Evolutionary conservation across 2,113 vertebrate genomes (phyloP), one percentile per base, ranked within the genome.

Genomic region (Hypanus sabinus): DNA sequence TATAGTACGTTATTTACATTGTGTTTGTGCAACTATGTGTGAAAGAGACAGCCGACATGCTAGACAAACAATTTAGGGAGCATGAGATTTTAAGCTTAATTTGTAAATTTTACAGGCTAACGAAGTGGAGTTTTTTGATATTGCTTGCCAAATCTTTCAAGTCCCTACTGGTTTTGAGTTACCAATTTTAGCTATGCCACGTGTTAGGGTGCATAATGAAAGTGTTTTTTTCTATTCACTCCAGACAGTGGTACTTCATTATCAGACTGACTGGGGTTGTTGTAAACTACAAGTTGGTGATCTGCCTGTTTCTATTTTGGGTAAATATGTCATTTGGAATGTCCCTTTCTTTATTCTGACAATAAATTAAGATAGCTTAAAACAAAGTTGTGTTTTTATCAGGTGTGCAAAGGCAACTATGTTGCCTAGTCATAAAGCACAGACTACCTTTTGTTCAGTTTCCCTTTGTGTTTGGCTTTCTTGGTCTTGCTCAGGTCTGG

Each of bases 71-170:
- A 27, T 55, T 16, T 92, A 38, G 12, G 22, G 65, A 92, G 65
- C 62, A 36, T 91, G 88, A 91, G 18, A 33, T 92, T 92, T 38
- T 92, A 87, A 70, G n/a, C 70, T 92, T 92, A 92, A 38, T 70
- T 38, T 24, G 30, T 62, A 8, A n/a, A 92, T 92, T 92, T 70
- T 36, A 70, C n/a, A n/a, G 11, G 60, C 18, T 90, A 36, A 65
- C 12, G 24, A 87, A 87, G 36, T 60, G 18, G 20, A 87, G 0
- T 87, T 85, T 60, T 55, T 46, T 57, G 20, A 85, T 85, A 62
- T 90, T 65, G 16, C 33, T 38, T 92, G 65, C 6, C 24, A 57
- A 22, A 57, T 46, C 24, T 24, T 76, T 76, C 73, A 76, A n/a
- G 30, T 24, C 73, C 80, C 33, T 5, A 9, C 80, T 16, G 16